Conservation (phyloP, 2,113 vertebrate genomes). For the Sturnira hondurensis region DNA sequence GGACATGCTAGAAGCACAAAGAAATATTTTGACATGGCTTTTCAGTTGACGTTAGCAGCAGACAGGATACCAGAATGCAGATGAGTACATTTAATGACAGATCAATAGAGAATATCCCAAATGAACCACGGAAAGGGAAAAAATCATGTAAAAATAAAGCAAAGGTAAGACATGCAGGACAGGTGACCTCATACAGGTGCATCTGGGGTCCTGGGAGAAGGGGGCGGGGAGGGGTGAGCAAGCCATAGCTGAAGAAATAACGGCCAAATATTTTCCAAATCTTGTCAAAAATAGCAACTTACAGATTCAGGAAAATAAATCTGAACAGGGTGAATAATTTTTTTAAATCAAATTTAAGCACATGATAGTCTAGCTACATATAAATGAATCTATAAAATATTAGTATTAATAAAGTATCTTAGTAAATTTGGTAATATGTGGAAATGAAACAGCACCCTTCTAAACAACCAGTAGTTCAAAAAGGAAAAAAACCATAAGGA, state of each 20-base stretch:
- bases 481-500: neutral
- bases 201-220: fast-evolving
- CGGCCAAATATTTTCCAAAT: neutral
- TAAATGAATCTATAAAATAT: neutral
- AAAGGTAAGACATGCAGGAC: fast-evolving
- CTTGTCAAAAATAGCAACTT: neutral
- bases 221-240: fast-evolving
- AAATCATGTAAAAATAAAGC: neutral
- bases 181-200: fast-evolving
- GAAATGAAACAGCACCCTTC: neutral
- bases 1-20: neutral
- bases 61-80: neutral
- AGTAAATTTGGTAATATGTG: neutral
- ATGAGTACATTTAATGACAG: neutral
- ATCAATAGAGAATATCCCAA: neutral
- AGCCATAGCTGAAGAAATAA: neutral
- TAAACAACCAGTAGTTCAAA: neutral
- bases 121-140: neutral
- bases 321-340: neutral
- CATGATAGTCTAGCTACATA: neutral
- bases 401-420: neutral
- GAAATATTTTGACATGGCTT: neutral
- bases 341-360: neutral
- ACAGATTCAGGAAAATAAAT: neutral
- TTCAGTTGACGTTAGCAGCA: neutral